A percentile compares a stretch with the other conserved stretches of the same genome.
These are phyloP conservation scores for Myotis planiceps DNA, from an alignment of 2,797 vertebrate genomes.

Conservation along the genomic window DNA sequence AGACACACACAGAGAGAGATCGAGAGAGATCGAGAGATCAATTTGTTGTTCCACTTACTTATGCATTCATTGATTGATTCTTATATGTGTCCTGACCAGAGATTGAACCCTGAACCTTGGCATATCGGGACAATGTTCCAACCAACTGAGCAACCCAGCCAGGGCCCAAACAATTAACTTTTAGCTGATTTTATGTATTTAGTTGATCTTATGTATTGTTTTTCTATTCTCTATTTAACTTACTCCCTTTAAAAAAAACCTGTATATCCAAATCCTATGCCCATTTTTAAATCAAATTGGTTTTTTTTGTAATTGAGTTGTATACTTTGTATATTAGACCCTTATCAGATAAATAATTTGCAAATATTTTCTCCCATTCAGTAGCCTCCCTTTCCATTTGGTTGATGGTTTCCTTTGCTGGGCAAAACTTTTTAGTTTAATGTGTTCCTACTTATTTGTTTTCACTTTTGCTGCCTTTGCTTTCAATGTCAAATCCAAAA, in stretches of 20 bases:
- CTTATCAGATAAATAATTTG: background rate
- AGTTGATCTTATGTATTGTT: background rate
- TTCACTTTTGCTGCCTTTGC: background rate
- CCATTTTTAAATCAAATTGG: background rate
- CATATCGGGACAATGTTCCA: background rate
- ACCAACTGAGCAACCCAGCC: background rate
- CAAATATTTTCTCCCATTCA: background rate
- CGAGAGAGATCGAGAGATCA: background rate
- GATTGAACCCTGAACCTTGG: background rate
- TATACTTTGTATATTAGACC: background rate
- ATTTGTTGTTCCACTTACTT: background rate
- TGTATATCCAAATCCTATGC: background rate
- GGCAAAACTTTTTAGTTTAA: background rate
- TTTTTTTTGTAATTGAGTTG: background rate
- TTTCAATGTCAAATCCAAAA: background rate
- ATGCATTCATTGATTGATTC: background rate
- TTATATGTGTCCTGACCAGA: background rate
- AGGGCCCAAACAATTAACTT: background rate
- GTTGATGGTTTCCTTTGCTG: background rate
- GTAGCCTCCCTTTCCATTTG: background rate
- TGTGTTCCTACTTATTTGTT: background rate
- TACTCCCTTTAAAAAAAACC: background rate
- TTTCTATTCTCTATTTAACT: background rate
- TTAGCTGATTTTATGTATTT: background rate
- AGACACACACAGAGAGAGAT: background rate